phyloP scores from a whole-genome alignment of 2,797 vertebrate species.

The Leptatherina wallacei region DNA sequence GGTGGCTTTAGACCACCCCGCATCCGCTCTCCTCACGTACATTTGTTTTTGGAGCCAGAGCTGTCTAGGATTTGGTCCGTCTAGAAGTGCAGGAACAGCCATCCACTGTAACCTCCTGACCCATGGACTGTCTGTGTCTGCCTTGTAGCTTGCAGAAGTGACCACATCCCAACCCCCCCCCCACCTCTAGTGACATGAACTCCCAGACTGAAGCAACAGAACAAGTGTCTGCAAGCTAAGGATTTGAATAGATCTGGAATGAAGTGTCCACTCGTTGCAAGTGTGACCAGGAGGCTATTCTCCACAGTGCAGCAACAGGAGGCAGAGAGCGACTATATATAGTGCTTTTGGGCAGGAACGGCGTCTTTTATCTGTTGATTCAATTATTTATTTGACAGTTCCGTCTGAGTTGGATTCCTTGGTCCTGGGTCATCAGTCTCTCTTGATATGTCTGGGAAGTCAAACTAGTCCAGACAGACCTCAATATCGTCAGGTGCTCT shows the following conservation, averaged over 20 bases:
- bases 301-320: slow-evolving; percentile 40
- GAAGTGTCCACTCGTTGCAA: slow-evolving; percentile 45
- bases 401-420: slow-evolving; percentile 46
- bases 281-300: slow-evolving; percentile 38
- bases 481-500: slow-evolving; percentile 1
- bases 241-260: slow-evolving; percentile 60
- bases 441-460: slow-evolving; percentile 41
- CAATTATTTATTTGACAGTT: slow-evolving; percentile 70
- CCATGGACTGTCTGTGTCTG: slow-evolving; percentile 36
- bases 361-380: slow-evolving; percentile 56
- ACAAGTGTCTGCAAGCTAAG: slow-evolving; percentile 54
- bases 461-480: slow-evolving; percentile 24
- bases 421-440: slow-evolving; percentile 50
- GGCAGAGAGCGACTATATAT: slow-evolving; percentile 66
- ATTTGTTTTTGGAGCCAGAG: slow-evolving; percentile 66
- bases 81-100: slow-evolving; percentile 65
- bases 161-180: neutral
- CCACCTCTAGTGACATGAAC: neutral
- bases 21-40: slow-evolving; percentile 9
- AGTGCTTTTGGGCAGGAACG: slow-evolving; percentile 45
- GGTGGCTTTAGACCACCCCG: slow-evolving; percentile 34
- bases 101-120: slow-evolving; percentile 50
- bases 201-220: slow-evolving; percentile 36
- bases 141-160: slow-evolving; percentile 24
- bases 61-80: slow-evolving; percentile 49